Evolutionary conservation across 2,797 vertebrate genomes (phyloP), one percentile per base, ranked within the genome.

Genomic region (Iguana delicatissima): DNA sequence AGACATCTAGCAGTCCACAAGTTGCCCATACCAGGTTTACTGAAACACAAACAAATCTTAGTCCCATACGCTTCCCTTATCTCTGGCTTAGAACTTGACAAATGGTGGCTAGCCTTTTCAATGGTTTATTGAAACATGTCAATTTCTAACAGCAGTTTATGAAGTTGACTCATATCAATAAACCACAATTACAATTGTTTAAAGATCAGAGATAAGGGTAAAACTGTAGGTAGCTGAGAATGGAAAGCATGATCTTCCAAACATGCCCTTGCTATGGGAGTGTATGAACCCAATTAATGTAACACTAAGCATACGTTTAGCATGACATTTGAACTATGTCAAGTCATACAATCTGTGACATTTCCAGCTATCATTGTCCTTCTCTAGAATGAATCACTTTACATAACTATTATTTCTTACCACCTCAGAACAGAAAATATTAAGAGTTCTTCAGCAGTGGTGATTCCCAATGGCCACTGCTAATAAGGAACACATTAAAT

Each of bases 151-250:
- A 83, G 55, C 6, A 32, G 46, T n/a, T 88, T 81, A 72, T 72
- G 24, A 88, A 57, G 50, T 3, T 76, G 80, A 3, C 50, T 83
- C 74, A 35, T 89, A 77, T 77, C 82, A 77, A 12, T 35, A 67
- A 77, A 35, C 55, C 57, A 89, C 59, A 62, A 16, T 52, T 64
- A 84, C 42, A 72, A 38, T 57, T 88, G 52, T 88, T 87, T 83
- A 83, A 18, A 72, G 22, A 20, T 50, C 24, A 24, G n/a, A 18
- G 7, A 29, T 88, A 82, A 88, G 35, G 38, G 50, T 73, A 84
- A 79, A 64, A 77, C 38, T 89, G 57, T 52, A 42, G 22, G 64
- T 77, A 89, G 79, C n/a, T 77, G 73, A 77, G 64, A 84, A 84
- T n/a, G 82, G 73, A 77, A 50, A 79, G 69, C n/a, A 62, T 64